These are phyloP conservation scores for Muntiacus muntjak DNA, from an alignment of 2,113 vertebrate species.

Conservation along the genomic window DNA sequence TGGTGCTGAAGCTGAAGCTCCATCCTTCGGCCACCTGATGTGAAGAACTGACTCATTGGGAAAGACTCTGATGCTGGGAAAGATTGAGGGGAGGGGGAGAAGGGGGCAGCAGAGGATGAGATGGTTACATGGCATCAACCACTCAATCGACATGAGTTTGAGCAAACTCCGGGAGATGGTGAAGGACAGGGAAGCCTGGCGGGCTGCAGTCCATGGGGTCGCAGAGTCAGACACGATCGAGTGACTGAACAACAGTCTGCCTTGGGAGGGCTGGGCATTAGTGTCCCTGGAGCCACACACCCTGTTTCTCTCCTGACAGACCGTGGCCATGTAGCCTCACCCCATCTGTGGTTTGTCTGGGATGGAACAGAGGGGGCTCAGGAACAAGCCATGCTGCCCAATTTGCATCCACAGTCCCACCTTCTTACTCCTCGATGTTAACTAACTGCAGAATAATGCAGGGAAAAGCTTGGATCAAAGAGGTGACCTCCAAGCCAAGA, in stretches of 20 bases:
- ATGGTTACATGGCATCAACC: not conserved
- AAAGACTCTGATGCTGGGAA: not conserved
- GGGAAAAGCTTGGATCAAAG: too few species aligned
- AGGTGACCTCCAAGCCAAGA: not conserved
- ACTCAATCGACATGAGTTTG: not conserved
- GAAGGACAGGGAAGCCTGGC: not conserved
- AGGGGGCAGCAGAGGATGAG: not conserved
- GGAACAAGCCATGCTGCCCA: fast-evolving
- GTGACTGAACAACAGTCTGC: not conserved
- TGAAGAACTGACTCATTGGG: not conserved
- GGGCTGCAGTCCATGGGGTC: fast-evolving
- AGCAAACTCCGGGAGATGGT: not conserved
- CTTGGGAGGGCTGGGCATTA: fast-evolving
- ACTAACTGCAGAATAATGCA: not conserved
- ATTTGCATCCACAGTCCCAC: fast-evolving
- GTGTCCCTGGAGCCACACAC: fast-evolving
- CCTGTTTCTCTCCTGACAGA: not conserved
- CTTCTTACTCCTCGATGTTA: fast-evolving
- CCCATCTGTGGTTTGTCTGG: fast-evolving
- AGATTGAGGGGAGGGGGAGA: not conserved
- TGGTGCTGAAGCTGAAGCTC: not conserved
- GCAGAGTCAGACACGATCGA: not conserved
- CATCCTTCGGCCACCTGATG: not conserved
- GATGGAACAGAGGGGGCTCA: fast-evolving
- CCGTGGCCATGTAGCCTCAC: fast-evolving